Conservation (phyloP, 2,797 vertebrate species). For the Sitta carolinensis region DNA sequence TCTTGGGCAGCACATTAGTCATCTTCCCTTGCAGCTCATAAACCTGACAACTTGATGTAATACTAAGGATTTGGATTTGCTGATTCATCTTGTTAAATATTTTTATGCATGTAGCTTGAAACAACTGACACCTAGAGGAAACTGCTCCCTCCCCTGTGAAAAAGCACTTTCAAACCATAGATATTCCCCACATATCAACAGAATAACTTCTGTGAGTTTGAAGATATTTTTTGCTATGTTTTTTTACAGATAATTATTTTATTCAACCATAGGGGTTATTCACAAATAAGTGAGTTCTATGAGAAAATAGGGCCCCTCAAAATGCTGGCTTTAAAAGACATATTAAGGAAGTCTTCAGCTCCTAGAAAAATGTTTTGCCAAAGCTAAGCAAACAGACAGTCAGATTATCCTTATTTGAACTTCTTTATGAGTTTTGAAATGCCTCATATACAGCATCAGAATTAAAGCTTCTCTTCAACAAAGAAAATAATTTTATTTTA, state of each 20-base stretch:
- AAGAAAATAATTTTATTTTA: not conserved
- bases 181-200: not conserved
- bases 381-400: not conserved
- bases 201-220: not conserved
- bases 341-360: not conserved
- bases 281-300: not conserved
- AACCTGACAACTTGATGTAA: not conserved
- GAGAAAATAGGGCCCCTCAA: not conserved
- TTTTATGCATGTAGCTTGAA: not conserved
- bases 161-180: not conserved
- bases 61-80: not conserved
- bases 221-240: not conserved
- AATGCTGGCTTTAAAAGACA: not conserved
- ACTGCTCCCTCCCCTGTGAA: fast-evolving
- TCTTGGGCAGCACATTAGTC: not conserved
- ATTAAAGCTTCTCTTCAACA: not conserved
- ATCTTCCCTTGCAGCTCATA: not conserved
- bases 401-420: not conserved
- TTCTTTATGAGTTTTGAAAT: not conserved
- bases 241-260: not conserved
- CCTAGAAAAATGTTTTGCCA: not conserved
- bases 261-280: not conserved
- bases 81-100: not conserved
- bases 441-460: not conserved
- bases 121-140: not conserved